A percentile compares a stretch with the other conserved stretches of the same genome.
phyloP scores from a whole-genome alignment of 2,888 invertebrate species.

The Embidobia sp. region DNA sequence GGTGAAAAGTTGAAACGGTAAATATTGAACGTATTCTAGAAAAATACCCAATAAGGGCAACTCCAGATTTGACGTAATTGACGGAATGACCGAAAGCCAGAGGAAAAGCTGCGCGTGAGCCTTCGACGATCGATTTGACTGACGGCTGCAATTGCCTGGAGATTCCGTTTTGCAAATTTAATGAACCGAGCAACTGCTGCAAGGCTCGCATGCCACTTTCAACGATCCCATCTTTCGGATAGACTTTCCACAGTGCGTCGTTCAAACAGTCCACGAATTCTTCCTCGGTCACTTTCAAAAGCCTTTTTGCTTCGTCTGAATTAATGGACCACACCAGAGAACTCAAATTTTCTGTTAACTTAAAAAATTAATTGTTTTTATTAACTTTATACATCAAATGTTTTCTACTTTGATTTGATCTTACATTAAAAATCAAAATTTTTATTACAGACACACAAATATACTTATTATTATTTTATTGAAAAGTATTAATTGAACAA shows the following conservation, averaged over 20 bases:
- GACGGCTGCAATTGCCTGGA: constrained; percentile 87
- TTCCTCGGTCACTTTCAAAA: constrained; percentile 87
- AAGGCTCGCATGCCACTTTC: constrained; percentile 83
- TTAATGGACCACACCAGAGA: constrained; percentile 98
- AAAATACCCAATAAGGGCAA: constrained; percentile 95
- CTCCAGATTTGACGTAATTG: constrained; percentile 90
- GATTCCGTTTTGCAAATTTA: constrained; percentile 82
- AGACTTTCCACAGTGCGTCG: constrained; percentile 89
- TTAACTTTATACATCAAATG: too few relatives aligned
- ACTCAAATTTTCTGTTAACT: constrained; percentile 82
- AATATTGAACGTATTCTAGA: too few relatives aligned
- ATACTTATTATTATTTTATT: too few relatives aligned
- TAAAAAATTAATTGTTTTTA: too few relatives aligned
- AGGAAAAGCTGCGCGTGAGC: constrained; percentile 93
- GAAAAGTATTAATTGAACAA: too few relatives aligned
- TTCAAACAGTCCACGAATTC: constrained; percentile 95
- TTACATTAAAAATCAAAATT: too few relatives aligned
- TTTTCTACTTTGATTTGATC: too few relatives aligned
- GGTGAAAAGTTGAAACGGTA: too few relatives aligned
- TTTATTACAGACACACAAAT: too few relatives aligned
- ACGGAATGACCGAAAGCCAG: constrained; percentile 95
- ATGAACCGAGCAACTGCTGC: constrained; percentile 80
- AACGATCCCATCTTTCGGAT: constrained; percentile 83
- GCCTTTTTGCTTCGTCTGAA: constrained; percentile 87
- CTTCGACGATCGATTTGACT: constrained; percentile 83